Base-by-base conservation (phyloP, 2,113 vertebrate genomes). In the Phasianus colchicus region DNA sequence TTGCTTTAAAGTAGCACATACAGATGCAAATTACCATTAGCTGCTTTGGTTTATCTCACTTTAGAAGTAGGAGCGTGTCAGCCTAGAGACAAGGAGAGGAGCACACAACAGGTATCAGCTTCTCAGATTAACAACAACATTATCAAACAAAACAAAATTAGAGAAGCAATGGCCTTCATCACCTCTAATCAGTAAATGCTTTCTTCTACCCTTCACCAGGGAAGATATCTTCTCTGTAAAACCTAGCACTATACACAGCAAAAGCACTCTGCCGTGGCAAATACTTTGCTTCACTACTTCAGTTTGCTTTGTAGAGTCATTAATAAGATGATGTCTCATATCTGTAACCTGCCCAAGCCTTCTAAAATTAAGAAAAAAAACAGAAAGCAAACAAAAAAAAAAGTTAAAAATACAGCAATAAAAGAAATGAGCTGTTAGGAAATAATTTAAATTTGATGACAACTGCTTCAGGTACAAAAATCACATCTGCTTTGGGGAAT, bases 1-100 rank as follows among this genome's bases (percentile, higher is more conserved):
- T 70, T 96, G 80, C 88, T 93, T 90, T 90, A 76, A 92, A 86
- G 86, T 45, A 89, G 66, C 77, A 92, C 67, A 89, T 80, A 89
- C 0, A 87, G 66, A 89, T 88, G 92, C 78, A 96, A 95, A 96
- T 90, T 90, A 84, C 47, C 64, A 47, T 65, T 67, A 83, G 88
- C 66, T 86, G 72, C 72, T 94, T 91, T 90, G 65, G 76, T 69
- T 48, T 43, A 65, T 48, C 76, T 88, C 83, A 77, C 69, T 88
- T 93, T 29, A 81, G 69, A 95, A 95, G 65, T 22, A 40, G 47
- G 69, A 92, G 69, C 30, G 27, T 32, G 55, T 47, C 85, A 83
- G 70, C 61, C 78, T 43, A 75, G 30, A 89, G 80, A 85, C 60
- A 36, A 90, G 76, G 48, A 89, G 82, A 80, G 61, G 13, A 74